Conservation (phyloP, 2,888 invertebrate genomes). For the Mythimna impura region DNA sequence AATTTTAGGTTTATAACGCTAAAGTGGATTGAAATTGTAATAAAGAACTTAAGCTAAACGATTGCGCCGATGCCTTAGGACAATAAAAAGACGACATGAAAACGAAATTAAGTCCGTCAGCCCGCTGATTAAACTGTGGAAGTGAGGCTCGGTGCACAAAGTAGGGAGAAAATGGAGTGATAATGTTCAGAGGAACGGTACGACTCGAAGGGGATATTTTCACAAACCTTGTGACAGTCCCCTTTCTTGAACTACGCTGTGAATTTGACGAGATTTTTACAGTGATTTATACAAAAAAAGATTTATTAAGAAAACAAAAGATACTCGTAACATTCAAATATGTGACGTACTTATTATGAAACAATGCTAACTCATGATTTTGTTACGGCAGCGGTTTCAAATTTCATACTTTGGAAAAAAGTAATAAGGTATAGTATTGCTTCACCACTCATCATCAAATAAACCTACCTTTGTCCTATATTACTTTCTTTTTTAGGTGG, state of each 20-base stretch:
- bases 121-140: slow-evolving; percentile 58
- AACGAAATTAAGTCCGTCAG: slow-evolving; percentile 60
- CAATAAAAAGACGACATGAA: slow-evolving; percentile 44
- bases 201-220: not conserved
- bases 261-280: not conserved
- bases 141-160: slow-evolving; percentile 25
- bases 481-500: too few species aligned
- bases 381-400: too few species aligned
- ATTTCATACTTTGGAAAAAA: too few species aligned
- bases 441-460: too few species aligned
- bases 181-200: slow-evolving; percentile 10
- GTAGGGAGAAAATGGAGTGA: slow-evolving; percentile 37
- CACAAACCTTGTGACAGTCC: slow-evolving; percentile 6
- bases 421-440: too few species aligned
- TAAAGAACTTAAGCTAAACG: slow-evolving; percentile 42
- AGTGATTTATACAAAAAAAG: not conserved
- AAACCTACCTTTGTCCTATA: too few species aligned
- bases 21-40: slow-evolving; percentile 16
- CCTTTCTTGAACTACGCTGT: not conserved
- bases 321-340: too few species aligned
- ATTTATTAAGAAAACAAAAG: not conserved
- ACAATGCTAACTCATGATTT: too few species aligned
- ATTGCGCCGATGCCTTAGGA: slow-evolving; percentile 28
- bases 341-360: too few species aligned
- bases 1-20: not conserved